Evolutionary conservation across 2,113 vertebrate genomes (phyloP), one percentile per base, ranked within the genome.

Genomic region (Geococcyx californianus): DNA sequence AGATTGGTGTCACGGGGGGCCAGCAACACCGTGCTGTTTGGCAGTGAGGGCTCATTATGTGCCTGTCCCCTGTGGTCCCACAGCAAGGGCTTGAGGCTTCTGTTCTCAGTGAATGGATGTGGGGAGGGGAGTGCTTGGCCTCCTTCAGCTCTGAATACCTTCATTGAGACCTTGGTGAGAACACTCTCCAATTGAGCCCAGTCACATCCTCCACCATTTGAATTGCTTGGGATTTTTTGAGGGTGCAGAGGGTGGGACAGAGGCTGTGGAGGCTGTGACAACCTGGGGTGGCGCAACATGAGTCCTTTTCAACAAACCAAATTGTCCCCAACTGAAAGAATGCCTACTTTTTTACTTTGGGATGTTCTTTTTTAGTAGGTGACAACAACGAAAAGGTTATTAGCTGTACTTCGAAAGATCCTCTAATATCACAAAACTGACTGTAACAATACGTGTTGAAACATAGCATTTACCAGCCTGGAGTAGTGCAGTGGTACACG

Each of bases 11-110:
- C 90, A 66, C 28, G 49, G 52, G 90, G 89, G 78, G 80, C 83
- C 74, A 84, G 83, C 66, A 95, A 56, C 80, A 55, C 73, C 5
- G 26, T 92, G 94, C 75, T 89, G 62, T 80, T 93, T 91, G 60
- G 58, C 90, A 84, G 54, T 13, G 28, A 94, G 67, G 85, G 56
- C 77, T 96, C 25, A 80, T 97, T 96, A 68, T 81, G 67, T 89
- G 47, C 33, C 72, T 59, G 58, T 83, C 38, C 74, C 76, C 84
- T 81, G 63, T 84, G 66, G 74, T 94, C 94, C 88, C 58, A 45
- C 68, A 84, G 69, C n/a, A 62, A 79, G 68, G 70, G 62, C n/a
- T 51, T 59, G 28, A 62, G 56, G 81, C 85, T 86, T 96, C 94
- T 96, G 78, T 93, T 96, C 4, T 5, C 17, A 29, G 26, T 73